Base-by-base conservation (phyloP, 2,797 vertebrate genomes). In the Epinephelus malabaricus region DNA sequence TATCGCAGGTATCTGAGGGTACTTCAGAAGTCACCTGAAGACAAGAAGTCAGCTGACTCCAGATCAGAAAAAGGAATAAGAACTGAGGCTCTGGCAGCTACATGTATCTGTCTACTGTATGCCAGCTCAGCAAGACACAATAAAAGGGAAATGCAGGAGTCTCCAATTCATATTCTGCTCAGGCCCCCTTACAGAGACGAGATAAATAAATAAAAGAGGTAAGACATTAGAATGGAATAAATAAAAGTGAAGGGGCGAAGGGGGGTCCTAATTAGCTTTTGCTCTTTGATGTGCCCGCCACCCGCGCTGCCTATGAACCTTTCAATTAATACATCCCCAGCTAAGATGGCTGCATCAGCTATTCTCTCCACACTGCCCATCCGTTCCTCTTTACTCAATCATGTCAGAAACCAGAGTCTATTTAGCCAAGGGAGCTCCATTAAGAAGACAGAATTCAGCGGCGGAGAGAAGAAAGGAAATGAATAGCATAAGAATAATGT, bases 201-300 rank as follows among this genome's bases (percentile, higher is more conserved):
- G 89, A 89, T 85, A 86, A 87, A 92, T 93, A 91, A 89, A 93
- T 89, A 84, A 90, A 92, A 89, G 81, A 79, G 82, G 84, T 69
- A 86, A 86, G 71, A 88, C 84, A 87, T 91, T 83, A 92, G 91
- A 93, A 93, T 80, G 62, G 90, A 93, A 94, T 94, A 92, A 94
- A 92, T 90, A 92, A 92, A 91, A 89, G 81, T 86, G 81, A 89
- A 86, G 80, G 80, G 82, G 81, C 63, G 23, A 75, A 83, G 67
- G 83, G 91, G 86, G 87, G 79, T 87, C 73, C 92, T 95, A 95
- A 95, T 96, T 96, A 95, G 93, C 92, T 84, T 82, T 67, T 87
- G 87, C 80, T 85, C 92, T 95, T 95, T 96, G 93, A 96, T 93
- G 94, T 89, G 84, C 78, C 85, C 47, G 62, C 91, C 92, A 89